Conservation (phyloP, 2,113 vertebrate genomes). For the Leiothrix lutea region DNA sequence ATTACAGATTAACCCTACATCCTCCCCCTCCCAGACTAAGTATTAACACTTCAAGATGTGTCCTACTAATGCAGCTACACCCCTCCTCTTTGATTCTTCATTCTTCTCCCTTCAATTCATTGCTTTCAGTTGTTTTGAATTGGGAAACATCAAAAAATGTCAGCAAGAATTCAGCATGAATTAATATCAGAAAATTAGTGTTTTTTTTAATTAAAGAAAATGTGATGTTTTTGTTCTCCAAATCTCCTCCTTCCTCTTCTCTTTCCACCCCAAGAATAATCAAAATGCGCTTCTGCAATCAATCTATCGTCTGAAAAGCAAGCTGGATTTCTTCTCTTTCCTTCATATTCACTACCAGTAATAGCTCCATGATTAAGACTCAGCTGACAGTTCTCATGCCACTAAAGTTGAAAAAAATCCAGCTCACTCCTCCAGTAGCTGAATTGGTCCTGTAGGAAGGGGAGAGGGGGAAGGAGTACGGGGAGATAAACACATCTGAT, state of each 20-base stretch:
- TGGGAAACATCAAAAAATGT: neutral
- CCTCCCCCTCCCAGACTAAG: neutral
- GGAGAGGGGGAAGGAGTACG: neutral
- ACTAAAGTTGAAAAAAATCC: constrained; percentile 13
- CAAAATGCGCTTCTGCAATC: neutral
- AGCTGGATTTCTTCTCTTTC: constrained; percentile 3
- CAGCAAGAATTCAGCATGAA: constrained; percentile 3
- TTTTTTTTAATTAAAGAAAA: constrained; percentile 47
- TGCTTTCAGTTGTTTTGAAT: constrained; percentile 31
- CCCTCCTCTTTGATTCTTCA: neutral
- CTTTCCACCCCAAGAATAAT: neutral
- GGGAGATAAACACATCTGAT: neutral
- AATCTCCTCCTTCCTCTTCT: neutral
- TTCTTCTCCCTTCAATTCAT: neutral
- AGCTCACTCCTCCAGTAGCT: constrained; percentile 26
- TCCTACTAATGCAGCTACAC: neutral
- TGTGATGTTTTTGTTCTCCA: neutral
- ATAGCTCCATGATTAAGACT: constrained; percentile 49
- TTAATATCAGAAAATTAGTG: constrained; percentile 35
- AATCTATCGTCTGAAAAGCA: neutral
- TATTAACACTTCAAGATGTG: neutral
- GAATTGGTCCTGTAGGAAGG: neutral
- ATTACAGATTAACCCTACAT: neutral
- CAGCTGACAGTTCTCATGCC: constrained; percentile 15
- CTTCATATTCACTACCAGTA: constrained; percentile 19